Evolutionary conservation across 2,113 vertebrate species (phyloP).

Genomic region (Ondatra zibethicus): DNA sequence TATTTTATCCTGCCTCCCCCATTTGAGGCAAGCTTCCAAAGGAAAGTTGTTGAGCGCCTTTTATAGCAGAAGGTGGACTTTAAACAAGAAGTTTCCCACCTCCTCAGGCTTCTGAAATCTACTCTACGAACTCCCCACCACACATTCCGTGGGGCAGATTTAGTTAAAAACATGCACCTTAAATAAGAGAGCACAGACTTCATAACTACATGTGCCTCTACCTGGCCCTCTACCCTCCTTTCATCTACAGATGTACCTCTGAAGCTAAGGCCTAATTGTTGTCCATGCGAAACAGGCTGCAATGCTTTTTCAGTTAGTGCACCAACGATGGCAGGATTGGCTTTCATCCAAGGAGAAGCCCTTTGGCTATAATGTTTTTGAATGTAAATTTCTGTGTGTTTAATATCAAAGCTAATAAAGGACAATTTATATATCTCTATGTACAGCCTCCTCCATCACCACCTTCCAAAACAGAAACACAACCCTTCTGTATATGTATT

Average conservation of each 20-base stretch:
- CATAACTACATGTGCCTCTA: not conserved
- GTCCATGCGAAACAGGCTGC: not conserved
- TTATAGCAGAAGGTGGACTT: conserved; percentile 55
- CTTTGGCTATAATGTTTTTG: not conserved
- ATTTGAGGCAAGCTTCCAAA: conserved; percentile 38
- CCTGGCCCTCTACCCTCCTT: not conserved
- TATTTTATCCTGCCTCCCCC: conserved; percentile 47
- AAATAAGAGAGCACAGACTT: not conserved
- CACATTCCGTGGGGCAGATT: not conserved
- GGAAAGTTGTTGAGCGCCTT: conserved; percentile 37
- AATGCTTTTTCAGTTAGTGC: not conserved
- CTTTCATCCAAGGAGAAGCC: conserved; percentile 21
- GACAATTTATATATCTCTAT: not conserved
- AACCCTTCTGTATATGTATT: not conserved
- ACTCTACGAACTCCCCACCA: not conserved
- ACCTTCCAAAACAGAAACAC: not conserved
- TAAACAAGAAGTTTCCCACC: conserved; percentile 33
- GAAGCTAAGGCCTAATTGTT: not conserved
- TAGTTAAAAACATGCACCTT: not conserved
- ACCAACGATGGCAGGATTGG: not conserved
- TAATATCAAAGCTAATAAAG: not conserved
- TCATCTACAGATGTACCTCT: not conserved
- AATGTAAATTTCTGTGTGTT: not conserved
- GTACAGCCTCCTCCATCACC: not conserved
- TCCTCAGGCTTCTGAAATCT: conserved; percentile 50